Evolutionary conservation across 37 sponge, comb jelly and placozoan genomes (phyloP).

Genomic region (Haliclona indistincta): DNA sequence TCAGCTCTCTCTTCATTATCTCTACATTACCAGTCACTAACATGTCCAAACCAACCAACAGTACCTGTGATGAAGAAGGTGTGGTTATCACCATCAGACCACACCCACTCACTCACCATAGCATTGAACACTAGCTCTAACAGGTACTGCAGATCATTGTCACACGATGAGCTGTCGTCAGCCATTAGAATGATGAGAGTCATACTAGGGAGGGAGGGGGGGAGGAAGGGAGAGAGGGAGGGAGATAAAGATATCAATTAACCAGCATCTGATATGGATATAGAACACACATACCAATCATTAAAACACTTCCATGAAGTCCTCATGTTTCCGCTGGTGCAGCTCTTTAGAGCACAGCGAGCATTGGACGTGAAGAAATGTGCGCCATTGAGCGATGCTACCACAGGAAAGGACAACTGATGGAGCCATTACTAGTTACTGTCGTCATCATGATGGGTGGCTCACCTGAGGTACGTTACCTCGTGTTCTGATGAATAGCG

Average conservation of each 20-base stretch:
- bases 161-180: constrained; percentile 21
- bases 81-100: no score
- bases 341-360: constrained; percentile 41
- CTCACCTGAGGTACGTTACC: constrained; percentile 56
- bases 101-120: no score
- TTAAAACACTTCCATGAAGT: constrained; percentile 14
- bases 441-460: not conserved
- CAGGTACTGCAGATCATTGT: constrained; percentile 32
- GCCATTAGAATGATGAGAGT: constrained; percentile 41
- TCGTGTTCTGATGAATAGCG: constrained; percentile 58
- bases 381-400: constrained; percentile 55
- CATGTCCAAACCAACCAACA: constrained; percentile 58
- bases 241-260: not conserved
- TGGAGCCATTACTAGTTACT: not conserved
- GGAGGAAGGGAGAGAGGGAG: not conserved
- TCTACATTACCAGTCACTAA: constrained; percentile 28
- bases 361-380: constrained; percentile 42
- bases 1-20: constrained; percentile 46
- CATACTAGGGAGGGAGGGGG: constrained; percentile 14
- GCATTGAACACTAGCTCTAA: constrained; percentile 56
- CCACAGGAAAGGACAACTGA: constrained; percentile 55
- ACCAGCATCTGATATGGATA: not conserved
- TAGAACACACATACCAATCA: constrained; percentile 18
- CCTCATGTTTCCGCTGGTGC: constrained; percentile 26
- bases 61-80: constrained; percentile 17